Evolutionary conservation across 1,140 invertebrate species (phyloP).

Genomic region (Pygmarrhopalites habei): DNA sequence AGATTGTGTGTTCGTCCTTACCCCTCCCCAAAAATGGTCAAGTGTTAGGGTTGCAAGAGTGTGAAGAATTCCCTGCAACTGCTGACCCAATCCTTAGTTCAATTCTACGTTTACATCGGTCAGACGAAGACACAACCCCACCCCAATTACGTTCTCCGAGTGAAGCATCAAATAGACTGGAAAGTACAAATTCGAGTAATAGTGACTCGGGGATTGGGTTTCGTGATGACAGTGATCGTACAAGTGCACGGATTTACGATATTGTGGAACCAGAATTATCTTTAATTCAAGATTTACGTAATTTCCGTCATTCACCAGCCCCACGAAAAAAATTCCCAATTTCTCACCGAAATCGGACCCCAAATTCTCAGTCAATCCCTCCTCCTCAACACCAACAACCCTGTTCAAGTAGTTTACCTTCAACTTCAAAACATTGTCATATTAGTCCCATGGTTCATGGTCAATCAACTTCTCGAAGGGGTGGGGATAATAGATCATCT

Average conservation of each 20-base stretch:
- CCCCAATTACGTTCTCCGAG: constrained; percentile 27
- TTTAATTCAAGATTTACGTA: constrained; percentile 8
- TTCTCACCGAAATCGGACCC: constrained; percentile 11
- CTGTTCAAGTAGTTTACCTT: constrained; percentile 1
- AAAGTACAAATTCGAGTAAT: constrained; percentile 81
- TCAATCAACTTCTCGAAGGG: background rate
- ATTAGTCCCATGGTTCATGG: background rate
- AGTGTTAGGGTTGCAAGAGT: constrained; percentile 44
- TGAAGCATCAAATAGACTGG: constrained; percentile 43
- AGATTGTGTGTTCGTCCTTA: constrained; percentile 61
- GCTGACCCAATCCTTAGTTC: constrained; percentile 70
- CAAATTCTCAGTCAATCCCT: background rate
- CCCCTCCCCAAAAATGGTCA: constrained; percentile 56
- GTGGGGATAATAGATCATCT: constrained; percentile 10
- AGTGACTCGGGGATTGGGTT: constrained; percentile 92
- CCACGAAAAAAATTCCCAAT: constrained; percentile 24
- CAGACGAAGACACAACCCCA: background rate
- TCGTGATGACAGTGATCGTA: constrained; percentile 73
- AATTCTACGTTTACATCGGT: constrained; percentile 43
- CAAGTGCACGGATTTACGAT: constrained; percentile 41
- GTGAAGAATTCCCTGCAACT: constrained; percentile 81
- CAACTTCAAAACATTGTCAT: constrained; percentile 17
- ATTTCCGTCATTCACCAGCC: constrained; percentile 18
- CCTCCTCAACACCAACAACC: background rate
- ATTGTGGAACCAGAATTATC: constrained; percentile 29